Base-by-base conservation (phyloP, 1,140 invertebrate genomes). In the Scaptomyza hsui region DNA sequence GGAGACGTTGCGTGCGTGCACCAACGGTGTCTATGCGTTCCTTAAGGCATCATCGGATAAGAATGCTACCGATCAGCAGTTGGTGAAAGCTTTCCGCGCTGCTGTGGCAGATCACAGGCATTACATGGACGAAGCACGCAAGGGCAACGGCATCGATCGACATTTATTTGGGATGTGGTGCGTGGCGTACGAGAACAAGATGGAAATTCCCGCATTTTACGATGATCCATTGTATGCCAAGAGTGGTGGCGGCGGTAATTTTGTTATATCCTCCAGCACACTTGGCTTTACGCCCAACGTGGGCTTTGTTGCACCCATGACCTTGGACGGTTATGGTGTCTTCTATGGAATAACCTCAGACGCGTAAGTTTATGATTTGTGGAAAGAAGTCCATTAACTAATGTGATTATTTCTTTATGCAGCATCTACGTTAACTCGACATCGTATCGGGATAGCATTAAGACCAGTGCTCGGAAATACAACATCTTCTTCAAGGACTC, bases 91-190 rank as follows among this genome's bases (percentile, higher is more conserved):
- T 1, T 88, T 93, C 24, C 78, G 89, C 12, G 72, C 65, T 16
- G 92, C 92, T 12, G 90, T 92, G 3, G 72, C 89, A 15, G 78
- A 81, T 26, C 92, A 93, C 62, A 82, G 83, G 26, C 47, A 72
- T 10, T 71, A 91, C 13, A 92, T 92, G 92, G 82, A 91, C 49
- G 89, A 92, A 49, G 92, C 92, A 0, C 82, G 94, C 81, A 92
- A 91, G 32, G 94, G 94, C 1, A 88, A 92, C 72, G 95, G 95
- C 32, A 92, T 95, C 52, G 95, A 96, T 89, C 88, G 95, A 3
- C 95, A 96, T 82, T 85, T 96, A 2, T 95, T 96, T 89, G 95
- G 95, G 39, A 90, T 96, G 3, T 95, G 95, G 91, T 94, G 96
- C 49, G 92, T 94, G 3, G 92, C 93, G 0, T 69, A 92, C 29